Conservation (phyloP, 1,140 invertebrate species). For the Solenopsis invicta region DNA sequence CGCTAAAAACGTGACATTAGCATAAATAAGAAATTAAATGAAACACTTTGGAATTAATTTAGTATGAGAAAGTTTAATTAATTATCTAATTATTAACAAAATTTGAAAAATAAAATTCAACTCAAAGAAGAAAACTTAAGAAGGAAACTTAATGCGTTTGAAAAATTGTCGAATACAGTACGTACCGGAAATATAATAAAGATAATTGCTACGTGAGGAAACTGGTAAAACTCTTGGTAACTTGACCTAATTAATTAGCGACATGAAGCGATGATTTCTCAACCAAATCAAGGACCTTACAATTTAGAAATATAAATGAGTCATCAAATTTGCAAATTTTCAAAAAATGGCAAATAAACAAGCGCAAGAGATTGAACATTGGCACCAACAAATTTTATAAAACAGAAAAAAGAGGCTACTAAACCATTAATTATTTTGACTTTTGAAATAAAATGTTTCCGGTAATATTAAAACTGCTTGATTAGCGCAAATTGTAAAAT, state of each 20-base stretch:
- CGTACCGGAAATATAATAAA: not conserved
- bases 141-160: not conserved
- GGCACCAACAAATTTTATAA: not conserved
- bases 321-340: conserved; percentile 36
- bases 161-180: not conserved
- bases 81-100: not conserved
- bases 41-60: not conserved
- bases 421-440: not conserved
- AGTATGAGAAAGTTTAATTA: not conserved
- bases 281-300: not conserved
- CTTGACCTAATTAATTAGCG: conserved; percentile 19
- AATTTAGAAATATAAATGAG: not conserved
- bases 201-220: not conserved
- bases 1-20: not conserved
- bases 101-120: not conserved
- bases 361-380: not conserved
- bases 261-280: conserved; percentile 19
- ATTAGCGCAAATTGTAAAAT: not conserved
- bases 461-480: not conserved
- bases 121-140: not conserved
- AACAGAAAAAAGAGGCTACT: not conserved
- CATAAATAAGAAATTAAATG: not conserved
- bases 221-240: not conserved
- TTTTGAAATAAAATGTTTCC: not conserved
- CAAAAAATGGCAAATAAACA: not conserved